Evolutionary conservation across 2,888 invertebrate species (phyloP).

Genomic region (Eudasyphora cyanicolor): DNA sequence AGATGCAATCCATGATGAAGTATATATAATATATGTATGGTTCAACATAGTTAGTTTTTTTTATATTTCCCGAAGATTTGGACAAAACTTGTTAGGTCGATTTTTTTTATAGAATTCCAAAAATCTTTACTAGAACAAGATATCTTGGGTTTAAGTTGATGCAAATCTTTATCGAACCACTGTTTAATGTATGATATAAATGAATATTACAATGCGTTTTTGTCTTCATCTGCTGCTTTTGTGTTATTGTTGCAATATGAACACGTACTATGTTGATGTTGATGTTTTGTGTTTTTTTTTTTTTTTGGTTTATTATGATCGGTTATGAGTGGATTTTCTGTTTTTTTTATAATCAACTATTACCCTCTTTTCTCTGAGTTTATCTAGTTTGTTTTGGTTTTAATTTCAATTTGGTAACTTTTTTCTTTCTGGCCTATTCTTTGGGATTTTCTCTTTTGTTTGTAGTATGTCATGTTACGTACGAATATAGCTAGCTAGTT

Average conservation of each 20-base stretch:
- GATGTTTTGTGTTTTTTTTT: not conserved
- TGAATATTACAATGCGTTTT: not conserved
- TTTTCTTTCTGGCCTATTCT: not conserved
- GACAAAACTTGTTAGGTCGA: too few species aligned
- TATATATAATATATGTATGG: too few species aligned
- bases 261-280: not conserved
- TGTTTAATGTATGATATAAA: too few species aligned
- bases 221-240: not conserved
- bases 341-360: not conserved
- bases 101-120: too few species aligned
- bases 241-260: not conserved
- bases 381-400: slow-evolving; percentile 7
- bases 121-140: too few species aligned
- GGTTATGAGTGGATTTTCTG: slow-evolving; percentile 11
- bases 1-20: too few species aligned
- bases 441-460: too few species aligned
- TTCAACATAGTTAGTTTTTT: too few species aligned
- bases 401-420: not conserved
- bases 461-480: slow-evolving; percentile 4
- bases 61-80: too few species aligned
- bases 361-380: not conserved
- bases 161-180: too few species aligned
- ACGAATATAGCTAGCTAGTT: too few species aligned
- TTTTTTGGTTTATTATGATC: not conserved
- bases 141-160: too few species aligned